Base-by-base conservation (phyloP, 2,888 invertebrate genomes). In the Apamea epomidion region DNA sequence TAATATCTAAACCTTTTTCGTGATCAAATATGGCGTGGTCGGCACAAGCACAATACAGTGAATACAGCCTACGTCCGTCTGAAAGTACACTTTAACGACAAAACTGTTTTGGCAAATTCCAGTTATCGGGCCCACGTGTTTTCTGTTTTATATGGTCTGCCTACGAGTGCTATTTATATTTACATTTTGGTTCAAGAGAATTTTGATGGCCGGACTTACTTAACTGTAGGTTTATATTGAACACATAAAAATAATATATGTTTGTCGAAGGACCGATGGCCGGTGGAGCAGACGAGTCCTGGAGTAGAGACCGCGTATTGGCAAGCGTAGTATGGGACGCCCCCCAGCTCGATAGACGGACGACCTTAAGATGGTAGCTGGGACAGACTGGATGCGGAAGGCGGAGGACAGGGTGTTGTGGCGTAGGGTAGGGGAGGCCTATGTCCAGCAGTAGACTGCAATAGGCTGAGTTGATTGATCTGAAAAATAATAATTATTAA, bases 71-170 rank as follows among this genome's bases (percentile, higher is more conserved):
- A 90, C 88, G 74, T 83, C 42, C 65, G 37, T 85, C 75, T 78
- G 74, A 84, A 89, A 86, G 80, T 81, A 76, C 81, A 72, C 64
- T 80, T 84, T 76, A 80, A 82, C 74, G 75, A 82, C 62, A 73
- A 84, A 79, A 82, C 86, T 75, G 80, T 88, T 89, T 90, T 81
- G 90, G 90, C 73, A 70, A 87, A 82, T 88, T 82, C 86, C 81
- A 86, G 84, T 83, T 67, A 87, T 60, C 54, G 14, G 54, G 68
- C 90, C 89, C 90, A 89, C 89, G 82, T 83, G 72, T 73, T 81
- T 77, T 78, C 80, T 86, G 82, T n/a, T 82, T 29, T 84, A 78
- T 84, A 83, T 79, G 83, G 86, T 51, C 76, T 68, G 74, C 82
- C 77, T 73, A 42, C 42, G 42, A 42, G 42, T 42, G 7, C 16